Evolutionary conservation across 1,140 invertebrate species (phyloP).

Genomic region (Hyles vespertilio): DNA sequence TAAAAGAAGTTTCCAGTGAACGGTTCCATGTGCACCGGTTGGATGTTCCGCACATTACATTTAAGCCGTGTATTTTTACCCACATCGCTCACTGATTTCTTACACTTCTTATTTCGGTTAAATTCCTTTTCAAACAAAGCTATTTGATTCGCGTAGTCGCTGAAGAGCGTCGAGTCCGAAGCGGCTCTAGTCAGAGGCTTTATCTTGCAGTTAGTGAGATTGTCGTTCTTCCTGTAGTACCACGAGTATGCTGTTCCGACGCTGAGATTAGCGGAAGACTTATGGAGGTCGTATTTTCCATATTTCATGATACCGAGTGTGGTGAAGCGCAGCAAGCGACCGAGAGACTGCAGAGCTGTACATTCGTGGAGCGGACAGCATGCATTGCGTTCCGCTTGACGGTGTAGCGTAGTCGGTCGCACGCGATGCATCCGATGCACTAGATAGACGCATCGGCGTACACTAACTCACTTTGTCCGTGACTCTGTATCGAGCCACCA

Average conservation of each 20-base stretch:
- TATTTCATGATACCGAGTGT: conserved; percentile 72
- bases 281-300: conserved; percentile 77
- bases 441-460: conserved; percentile 33
- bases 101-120: conserved; percentile 44
- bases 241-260: conserved; percentile 70
- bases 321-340: conserved; percentile 44
- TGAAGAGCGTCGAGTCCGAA: conserved; percentile 73
- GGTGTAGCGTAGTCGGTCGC: conserved; percentile 37
- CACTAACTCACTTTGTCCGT: conserved; percentile 45
- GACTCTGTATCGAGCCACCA: conserved; percentile 26
- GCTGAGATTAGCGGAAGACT: conserved; percentile 70
- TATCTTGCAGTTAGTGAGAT: conserved; percentile 45
- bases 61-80: conserved; percentile 52
- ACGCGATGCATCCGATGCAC: conserved; percentile 48
- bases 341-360: conserved; percentile 44
- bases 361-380: conserved; percentile 48
- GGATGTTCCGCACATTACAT: conserved; percentile 47
- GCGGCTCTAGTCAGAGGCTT: conserved; percentile 48
- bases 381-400: conserved; percentile 54
- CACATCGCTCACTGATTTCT: conserved; percentile 55
- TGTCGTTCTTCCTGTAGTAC: conserved; percentile 69
- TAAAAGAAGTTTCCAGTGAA: conserved; percentile 69
- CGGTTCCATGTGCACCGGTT: conserved; percentile 59
- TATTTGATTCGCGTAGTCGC: conserved; percentile 73
- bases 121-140: conserved; percentile 64